Evolutionary conservation across 2,888 invertebrate species (phyloP).

Genomic region (Tridacna crocea): DNA sequence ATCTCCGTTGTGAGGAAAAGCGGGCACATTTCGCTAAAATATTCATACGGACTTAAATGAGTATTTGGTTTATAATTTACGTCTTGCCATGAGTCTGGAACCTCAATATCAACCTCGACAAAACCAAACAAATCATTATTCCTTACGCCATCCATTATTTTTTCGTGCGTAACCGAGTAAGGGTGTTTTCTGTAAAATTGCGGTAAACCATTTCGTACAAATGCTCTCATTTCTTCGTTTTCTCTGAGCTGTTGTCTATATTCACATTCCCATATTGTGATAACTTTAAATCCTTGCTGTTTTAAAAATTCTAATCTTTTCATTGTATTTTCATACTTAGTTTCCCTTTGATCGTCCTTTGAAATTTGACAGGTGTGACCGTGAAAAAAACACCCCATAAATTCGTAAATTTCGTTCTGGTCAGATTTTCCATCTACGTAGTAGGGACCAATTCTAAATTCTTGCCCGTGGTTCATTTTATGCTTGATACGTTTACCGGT

Average conservation of each 20-base stretch:
- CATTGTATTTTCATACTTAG: no score
- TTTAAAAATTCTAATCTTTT: no score
- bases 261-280: no score
- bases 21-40: constrained; percentile 49
- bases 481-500: constrained; percentile 27
- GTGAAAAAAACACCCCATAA: no score
- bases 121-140: constrained; percentile 34
- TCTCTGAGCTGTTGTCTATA: no score
- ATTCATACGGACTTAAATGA: constrained; percentile 21
- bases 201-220: neutral
- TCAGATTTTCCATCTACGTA: constrained; percentile 37
- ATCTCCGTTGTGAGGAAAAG: constrained; percentile 47
- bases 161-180: neutral
- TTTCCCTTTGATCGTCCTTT: no score
- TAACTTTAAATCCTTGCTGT: no score
- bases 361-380: no score
- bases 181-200: neutral
- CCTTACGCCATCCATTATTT: neutral
- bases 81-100: constrained; percentile 31
- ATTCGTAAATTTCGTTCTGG: no score
- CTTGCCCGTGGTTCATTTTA: constrained; percentile 31
- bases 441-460: constrained; percentile 36
- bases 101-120: constrained; percentile 43
- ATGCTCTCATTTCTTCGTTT: constrained; percentile 6
- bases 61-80: constrained; percentile 16